Evolutionary conservation across 2,113 vertebrate genomes (phyloP).

Genomic region (Seriola dumerili): DNA sequence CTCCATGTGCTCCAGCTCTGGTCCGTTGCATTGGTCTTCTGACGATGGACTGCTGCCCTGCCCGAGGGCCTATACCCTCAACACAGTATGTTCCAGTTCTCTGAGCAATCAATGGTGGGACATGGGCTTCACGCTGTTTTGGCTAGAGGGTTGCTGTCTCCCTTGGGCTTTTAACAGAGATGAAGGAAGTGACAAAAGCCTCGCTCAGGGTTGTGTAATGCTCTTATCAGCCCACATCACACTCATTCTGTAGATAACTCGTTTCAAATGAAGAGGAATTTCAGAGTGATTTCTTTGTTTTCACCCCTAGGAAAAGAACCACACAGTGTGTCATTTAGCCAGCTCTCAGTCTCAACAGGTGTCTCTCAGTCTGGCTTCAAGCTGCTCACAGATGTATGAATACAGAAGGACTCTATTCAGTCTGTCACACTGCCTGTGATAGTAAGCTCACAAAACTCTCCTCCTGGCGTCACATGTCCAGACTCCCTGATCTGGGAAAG

Average conservation of each 20-base stretch:
- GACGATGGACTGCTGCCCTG: slow-evolving; percentile 62
- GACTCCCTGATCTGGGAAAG: slow-evolving; percentile 62
- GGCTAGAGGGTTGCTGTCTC: not conserved
- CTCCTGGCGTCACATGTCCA: slow-evolving; percentile 47
- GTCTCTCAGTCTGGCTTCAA: slow-evolving; percentile 18
- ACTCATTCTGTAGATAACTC: not conserved
- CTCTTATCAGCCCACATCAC: not conserved
- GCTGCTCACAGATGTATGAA: slow-evolving; percentile 33
- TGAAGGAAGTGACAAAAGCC: slow-evolving; percentile 8
- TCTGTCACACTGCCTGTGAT: slow-evolving; percentile 43
- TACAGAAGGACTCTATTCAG: slow-evolving; percentile 57
- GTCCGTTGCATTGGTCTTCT: slow-evolving; percentile 61
- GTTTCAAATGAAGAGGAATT: slow-evolving; percentile 12
- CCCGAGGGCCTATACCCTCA: slow-evolving; percentile 55
- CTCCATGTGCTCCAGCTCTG: slow-evolving; percentile 29
- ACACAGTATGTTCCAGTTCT: slow-evolving; percentile 62
- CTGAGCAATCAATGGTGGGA: slow-evolving; percentile 69
- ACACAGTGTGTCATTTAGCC: slow-evolving; percentile 11
- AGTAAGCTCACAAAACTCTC: slow-evolving; percentile 29
- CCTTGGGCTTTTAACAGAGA: slow-evolving; percentile 22
- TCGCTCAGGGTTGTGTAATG: slow-evolving; percentile 18
- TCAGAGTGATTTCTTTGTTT: slow-evolving; percentile 5
- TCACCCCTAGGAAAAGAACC: not conserved
- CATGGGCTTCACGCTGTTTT: slow-evolving; percentile 18
- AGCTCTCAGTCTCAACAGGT: slow-evolving; percentile 9